Evolutionary conservation across 1,140 invertebrate genomes (phyloP).

Genomic region (Bombus turneri): DNA sequence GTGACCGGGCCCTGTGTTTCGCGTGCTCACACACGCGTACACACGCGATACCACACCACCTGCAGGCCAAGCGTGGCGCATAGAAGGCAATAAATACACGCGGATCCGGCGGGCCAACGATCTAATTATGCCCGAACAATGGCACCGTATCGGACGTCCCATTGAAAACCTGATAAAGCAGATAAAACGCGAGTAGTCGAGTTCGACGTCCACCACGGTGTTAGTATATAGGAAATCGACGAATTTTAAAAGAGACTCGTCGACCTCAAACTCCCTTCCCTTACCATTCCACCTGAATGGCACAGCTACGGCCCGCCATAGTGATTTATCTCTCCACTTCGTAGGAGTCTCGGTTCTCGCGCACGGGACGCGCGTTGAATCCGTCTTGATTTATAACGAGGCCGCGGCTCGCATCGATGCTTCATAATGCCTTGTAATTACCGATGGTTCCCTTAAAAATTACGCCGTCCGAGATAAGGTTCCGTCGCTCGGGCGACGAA

Average conservation of each 20-base stretch:
- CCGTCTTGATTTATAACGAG: constrained; percentile 52
- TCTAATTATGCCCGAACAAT: constrained; percentile 51
- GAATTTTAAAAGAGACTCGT: constrained; percentile 25
- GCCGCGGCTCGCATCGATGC: constrained; percentile 44
- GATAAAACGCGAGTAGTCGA: constrained; percentile 19
- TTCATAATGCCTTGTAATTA: constrained; percentile 53
- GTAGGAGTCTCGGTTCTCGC: constrained; percentile 38
- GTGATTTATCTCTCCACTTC: constrained; percentile 43
- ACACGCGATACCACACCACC: constrained; percentile 19
- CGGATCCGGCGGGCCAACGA: constrained; percentile 34
- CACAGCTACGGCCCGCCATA: constrained; percentile 7
- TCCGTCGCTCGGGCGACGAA: constrained; percentile 24
- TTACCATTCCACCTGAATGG: background rate
- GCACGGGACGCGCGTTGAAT: constrained; percentile 26
- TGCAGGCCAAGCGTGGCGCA: constrained; percentile 15
- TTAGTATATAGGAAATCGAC: background rate
- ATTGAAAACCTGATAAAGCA: constrained; percentile 47
- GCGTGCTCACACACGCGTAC: constrained; percentile 7
- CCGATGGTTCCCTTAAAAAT: constrained; percentile 24
- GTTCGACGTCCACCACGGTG: background rate
- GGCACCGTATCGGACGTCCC: constrained; percentile 34
- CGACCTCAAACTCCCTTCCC: background rate
- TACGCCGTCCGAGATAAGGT: constrained; percentile 34
- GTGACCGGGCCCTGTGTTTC: constrained; percentile 24
- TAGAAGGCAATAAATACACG: constrained; percentile 42